Percentiles rank a stretch among this genome's conserved stretches.
Conservation (phyloP, 2,888 invertebrate species). For the Nasonovia ribisnigri region DNA sequence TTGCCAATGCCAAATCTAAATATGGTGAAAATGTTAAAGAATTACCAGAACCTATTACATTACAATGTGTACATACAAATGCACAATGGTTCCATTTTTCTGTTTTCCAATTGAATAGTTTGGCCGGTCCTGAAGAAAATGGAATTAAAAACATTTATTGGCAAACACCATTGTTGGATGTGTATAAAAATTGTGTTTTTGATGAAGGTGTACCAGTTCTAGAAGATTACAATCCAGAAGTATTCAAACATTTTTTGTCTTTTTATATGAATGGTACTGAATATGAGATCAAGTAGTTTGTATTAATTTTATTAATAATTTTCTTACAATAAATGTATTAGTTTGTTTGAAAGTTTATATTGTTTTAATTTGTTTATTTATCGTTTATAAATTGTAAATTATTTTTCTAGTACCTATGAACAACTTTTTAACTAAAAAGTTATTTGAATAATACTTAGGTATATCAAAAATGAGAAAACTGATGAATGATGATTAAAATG, state of each 20-base stretch:
- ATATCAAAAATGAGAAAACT: not conserved
- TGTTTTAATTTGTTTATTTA: not conserved
- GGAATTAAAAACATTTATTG: slow-evolving; percentile 84
- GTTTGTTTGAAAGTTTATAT: slow-evolving; percentile 24
- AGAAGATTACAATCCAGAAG: slow-evolving; percentile 82
- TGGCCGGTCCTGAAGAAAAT: slow-evolving; percentile 72
- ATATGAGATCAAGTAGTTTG: slow-evolving; percentile 39
- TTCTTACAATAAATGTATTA: slow-evolving; percentile 29
- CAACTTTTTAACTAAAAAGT: not conserved
- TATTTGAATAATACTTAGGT: not conserved
- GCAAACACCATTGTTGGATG: slow-evolving; percentile 75
- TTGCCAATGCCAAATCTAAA: slow-evolving; percentile 80
- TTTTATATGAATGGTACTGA: slow-evolving; percentile 75
- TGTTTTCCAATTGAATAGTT: slow-evolving; percentile 85
- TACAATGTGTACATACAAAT: slow-evolving; percentile 88
- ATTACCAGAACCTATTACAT: slow-evolving; percentile 82
- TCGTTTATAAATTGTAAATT: not conserved
- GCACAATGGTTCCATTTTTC: slow-evolving; percentile 84
- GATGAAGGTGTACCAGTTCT: slow-evolving; percentile 77
- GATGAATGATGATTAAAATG: not conserved
- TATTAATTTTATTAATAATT: slow-evolving; percentile 27
- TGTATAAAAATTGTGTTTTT: slow-evolving; percentile 79
- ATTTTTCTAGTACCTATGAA: not conserved
- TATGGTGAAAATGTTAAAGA: slow-evolving; percentile 80
- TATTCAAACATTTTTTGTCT: slow-evolving; percentile 82